Evolutionary conservation across 1,140 invertebrate species (phyloP), one percentile per base, ranked within the genome.

Genomic region (Delia radicum): DNA sequence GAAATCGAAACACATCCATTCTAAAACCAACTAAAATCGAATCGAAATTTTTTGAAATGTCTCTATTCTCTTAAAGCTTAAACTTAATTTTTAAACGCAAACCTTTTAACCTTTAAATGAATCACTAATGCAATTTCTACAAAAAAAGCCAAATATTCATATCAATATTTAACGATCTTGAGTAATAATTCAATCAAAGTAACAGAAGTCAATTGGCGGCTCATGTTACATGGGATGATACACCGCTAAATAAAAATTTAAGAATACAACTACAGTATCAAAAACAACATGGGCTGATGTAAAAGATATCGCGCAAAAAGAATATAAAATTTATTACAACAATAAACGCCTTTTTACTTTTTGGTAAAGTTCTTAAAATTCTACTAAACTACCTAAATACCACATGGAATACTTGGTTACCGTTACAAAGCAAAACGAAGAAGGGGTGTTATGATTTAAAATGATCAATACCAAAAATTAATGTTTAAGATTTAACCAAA

Each of bases 161-260:
- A 55, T 55, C 48, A 10, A 55, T 55, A 55, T 55, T 55, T 21
- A 21, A 55, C 5, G 48, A 55, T 55, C 48, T 55, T 21, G 21
- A 21, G 48, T 55, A 55, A 55, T 55, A 55, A 55, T 55, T 55
- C 48, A 55, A 55, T 55, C 48, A 55, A 55, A 21, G 48, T 55
- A 55, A 55, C 48, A 55, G 48, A 55, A 55, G 48, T 55, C 48
- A 55, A 55, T 55, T 55, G 48, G 48, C 48, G 48, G 48, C 48
- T 55, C 48, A 55, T 55, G 48, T 55, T 55, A 55, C 48, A 55
- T 18, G 33, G 33, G 13, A 37, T 10, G 48, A 24, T 21, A 55
- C 18, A 55, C 18, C 4, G n/a, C 48, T 55, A 7, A n/a, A n/a
- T n/a, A n/a, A n/a, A n/a, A n/a, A n/a, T n/a, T n/a, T 8, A 42